A percentile compares a stretch with the other conserved stretches of the same genome.
Evolutionary conservation across 1,140 invertebrate species (phyloP).

Genomic region (Oedothorax gibbosus): DNA sequence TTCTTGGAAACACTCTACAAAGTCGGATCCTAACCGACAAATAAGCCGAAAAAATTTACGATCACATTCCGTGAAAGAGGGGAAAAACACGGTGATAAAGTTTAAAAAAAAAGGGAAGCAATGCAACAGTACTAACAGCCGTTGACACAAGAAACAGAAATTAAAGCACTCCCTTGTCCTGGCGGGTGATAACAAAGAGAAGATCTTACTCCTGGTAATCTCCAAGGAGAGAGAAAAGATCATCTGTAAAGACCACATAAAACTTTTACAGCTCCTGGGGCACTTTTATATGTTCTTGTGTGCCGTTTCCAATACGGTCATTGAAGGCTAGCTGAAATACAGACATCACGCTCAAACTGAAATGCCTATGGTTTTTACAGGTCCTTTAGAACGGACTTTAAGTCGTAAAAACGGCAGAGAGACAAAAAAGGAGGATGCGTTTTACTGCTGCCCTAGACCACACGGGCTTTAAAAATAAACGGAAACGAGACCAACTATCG

Average conservation of each 20-base stretch:
- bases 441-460: constrained; percentile 38
- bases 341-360: constrained; percentile 49
- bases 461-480: constrained; percentile 47
- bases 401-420: constrained; percentile 43
- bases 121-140: no score
- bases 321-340: constrained; percentile 51
- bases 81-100: neutral
- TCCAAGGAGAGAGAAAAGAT: constrained; percentile 46
- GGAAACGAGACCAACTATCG: neutral
- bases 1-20: neutral
- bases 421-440: constrained; percentile 44
- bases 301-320: neutral
- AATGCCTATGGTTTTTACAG: constrained; percentile 43
- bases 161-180: no score
- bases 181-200: no score
- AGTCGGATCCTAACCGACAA: constrained; percentile 31
- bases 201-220: constrained; percentile 18
- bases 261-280: constrained; percentile 53
- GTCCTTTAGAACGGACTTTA: constrained; percentile 21
- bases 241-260: constrained; percentile 60
- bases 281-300: constrained; percentile 34
- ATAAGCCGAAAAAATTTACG: constrained; percentile 19
- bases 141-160: no score
- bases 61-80: constrained; percentile 2
- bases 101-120: no score